These are phyloP conservation scores for Drosophila pseudoananassae DNA, from an alignment of 1,140 invertebrate genomes.

Conservation along the genomic window DNA sequence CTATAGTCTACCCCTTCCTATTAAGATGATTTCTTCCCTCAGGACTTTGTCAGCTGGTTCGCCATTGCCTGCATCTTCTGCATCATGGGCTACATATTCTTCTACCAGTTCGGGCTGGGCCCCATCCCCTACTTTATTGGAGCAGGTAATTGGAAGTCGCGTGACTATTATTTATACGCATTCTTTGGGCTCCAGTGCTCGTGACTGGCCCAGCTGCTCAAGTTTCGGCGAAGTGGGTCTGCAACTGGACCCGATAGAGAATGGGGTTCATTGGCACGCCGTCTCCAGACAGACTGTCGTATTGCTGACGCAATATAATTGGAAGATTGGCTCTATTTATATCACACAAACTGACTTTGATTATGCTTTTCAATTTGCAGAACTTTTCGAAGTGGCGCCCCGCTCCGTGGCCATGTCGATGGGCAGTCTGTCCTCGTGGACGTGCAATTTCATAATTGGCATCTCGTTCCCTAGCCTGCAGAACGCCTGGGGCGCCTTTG, in stretches of 20 bases:
- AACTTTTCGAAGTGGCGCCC: conserved; percentile 94
- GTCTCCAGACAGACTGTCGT: conserved; percentile 10
- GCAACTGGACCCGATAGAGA: conserved; percentile 10
- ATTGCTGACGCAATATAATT: conserved; percentile 6
- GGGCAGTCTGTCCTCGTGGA: conserved; percentile 95
- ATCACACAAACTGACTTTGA: conserved; percentile 16
- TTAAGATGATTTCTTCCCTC: conserved; percentile 54
- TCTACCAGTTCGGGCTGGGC: conserved; percentile 92
- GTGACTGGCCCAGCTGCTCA: conserved; percentile 8
- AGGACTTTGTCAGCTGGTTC: conserved; percentile 89
- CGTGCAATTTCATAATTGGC: conserved; percentile 94
- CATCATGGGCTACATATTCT: conserved; percentile 91
- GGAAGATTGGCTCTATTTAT: conserved; percentile 12
- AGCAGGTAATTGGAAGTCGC: conserved; percentile 85
- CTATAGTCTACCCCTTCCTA: not conserved
- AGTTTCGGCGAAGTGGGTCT: conserved; percentile 19
- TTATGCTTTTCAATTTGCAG: conserved; percentile 84
- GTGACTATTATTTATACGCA: conserved; percentile 15
- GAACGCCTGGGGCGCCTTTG: conserved; percentile 87
- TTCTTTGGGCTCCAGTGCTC: conserved; percentile 1
- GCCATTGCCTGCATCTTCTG: conserved; percentile 89
- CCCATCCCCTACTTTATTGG: conserved; percentile 96
- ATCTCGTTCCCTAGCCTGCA: conserved; percentile 91
- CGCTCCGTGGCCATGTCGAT: conserved; percentile 94
- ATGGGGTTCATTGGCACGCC: conserved; percentile 13